Evolutionary conservation across 2,113 vertebrate genomes (phyloP), one percentile per base, ranked within the genome.

Genomic region (Leucosticte australis): DNA sequence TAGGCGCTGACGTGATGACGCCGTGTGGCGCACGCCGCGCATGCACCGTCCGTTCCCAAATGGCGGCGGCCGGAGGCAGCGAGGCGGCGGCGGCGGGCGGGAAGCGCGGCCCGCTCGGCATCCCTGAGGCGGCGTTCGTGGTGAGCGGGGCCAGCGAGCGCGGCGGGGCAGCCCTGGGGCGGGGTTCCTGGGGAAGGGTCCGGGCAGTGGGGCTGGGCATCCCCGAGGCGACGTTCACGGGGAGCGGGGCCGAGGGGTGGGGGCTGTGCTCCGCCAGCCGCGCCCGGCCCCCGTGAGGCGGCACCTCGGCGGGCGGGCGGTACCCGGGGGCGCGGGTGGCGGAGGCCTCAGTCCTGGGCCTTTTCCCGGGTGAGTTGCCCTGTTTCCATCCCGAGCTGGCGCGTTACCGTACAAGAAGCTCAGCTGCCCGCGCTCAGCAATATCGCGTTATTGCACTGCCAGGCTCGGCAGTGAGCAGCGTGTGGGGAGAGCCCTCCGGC

Each of bases 91-190:
- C 95, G 35, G 50, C 70, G 47, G 98, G 97, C 52, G 97, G 97
- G 44, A 98, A 98, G 97, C 98, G 98, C 74, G 98, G 98, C 74
- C 99, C 99, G 44, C 98, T 99, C 39, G 99, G 99, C 13, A 99
- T 99, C 88, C 99, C 99, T 3, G 99, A 99, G 94, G 99, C 99
- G 0, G 97, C 99, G 47, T 99, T 99, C 93, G 98, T 99, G 98
- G 99, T 99, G 97, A 97, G 98, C 28, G 52, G 33, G 81, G 20
- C 47, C 20, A 4, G 53, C 18, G 14, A 41, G 55, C 23, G 35
- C 12, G 65, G 46, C 31, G 6, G 46, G 13, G 52, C 44, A 31
- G 2, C 14, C 21, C 37, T 39, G 47, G 21, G 57, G 14, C 4
- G 41, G 22, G 13, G 27, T 33, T 55, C 14, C 7, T 11, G 59